These are phyloP conservation scores for Pangasianodon gigas DNA, from an alignment of 2,113 vertebrate species.

Conservation along the genomic window DNA sequence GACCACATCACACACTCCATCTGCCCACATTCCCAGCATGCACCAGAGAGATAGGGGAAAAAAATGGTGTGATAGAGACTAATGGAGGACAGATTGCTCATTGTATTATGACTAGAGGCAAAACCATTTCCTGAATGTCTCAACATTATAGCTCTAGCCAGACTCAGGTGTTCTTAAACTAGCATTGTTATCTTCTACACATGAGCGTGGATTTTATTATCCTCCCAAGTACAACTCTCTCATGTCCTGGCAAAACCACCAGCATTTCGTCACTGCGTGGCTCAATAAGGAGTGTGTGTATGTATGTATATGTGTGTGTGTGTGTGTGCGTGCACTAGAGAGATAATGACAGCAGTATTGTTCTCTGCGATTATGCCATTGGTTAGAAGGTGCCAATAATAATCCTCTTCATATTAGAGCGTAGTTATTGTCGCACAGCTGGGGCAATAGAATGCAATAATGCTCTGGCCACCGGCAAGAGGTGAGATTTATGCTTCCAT, in stretches of 20 bases:
- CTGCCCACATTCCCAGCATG: constrained; percentile 10
- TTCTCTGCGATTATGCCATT: constrained; percentile 50
- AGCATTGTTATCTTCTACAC: constrained; percentile 27
- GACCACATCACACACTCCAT: constrained; percentile 5
- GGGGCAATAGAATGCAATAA: constrained; percentile 39
- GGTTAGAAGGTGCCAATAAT: constrained; percentile 52
- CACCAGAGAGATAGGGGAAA: not conserved
- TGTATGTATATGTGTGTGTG: not conserved
- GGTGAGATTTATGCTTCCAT: constrained; percentile 32
- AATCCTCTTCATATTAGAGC: constrained; percentile 50
- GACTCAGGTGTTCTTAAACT: constrained; percentile 30
- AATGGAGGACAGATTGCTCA: constrained; percentile 15
- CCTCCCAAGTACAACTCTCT: not conserved
- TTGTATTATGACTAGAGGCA: constrained; percentile 17
- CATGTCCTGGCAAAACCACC: constrained; percentile 8
- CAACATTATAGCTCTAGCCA: not conserved
- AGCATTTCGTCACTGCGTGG: constrained; percentile 1
- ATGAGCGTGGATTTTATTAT: not conserved
- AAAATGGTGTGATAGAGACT: not conserved
- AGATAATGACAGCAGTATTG: constrained; percentile 51
- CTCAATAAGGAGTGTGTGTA: not conserved
- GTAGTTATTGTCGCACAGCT: constrained; percentile 51
- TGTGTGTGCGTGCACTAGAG: constrained; percentile 8
- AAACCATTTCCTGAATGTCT: constrained; percentile 8
- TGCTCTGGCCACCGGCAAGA: constrained; percentile 31